Evolutionary conservation across 1,140 invertebrate species (phyloP).

Genomic region (Chrysomallon squamiferum): DNA sequence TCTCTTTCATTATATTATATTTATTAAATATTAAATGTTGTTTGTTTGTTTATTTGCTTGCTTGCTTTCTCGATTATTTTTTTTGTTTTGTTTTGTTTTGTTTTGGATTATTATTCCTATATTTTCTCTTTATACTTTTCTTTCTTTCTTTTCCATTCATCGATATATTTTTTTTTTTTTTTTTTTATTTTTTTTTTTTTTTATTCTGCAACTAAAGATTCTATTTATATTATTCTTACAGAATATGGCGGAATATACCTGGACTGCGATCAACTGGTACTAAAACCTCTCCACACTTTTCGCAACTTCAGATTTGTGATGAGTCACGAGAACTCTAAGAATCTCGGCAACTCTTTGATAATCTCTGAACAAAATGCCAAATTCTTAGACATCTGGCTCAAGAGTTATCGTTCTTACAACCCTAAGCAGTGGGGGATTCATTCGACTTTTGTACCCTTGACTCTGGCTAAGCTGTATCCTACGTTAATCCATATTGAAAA

Average conservation of each 20-base stretch:
- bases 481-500: conserved; percentile 14
- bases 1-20: too few species aligned
- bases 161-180: too few species aligned
- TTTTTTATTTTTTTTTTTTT: too few species aligned
- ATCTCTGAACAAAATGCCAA: neutral
- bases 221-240: neutral
- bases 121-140: too few species aligned
- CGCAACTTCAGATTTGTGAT: conserved; percentile 4
- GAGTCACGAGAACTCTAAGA: conserved; percentile 12
- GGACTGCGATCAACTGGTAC: conserved; percentile 15
- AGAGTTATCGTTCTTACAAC: conserved; percentile 5
- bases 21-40: too few species aligned
- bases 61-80: too few species aligned
- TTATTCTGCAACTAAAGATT: too few species aligned
- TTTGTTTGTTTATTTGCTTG: too few species aligned
- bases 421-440: conserved; percentile 20
- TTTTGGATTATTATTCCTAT: too few species aligned
- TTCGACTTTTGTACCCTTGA: conserved; percentile 18
- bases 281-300: conserved; percentile 3
- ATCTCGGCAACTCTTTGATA: conserved; percentile 13
- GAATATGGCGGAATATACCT: conserved; percentile 19
- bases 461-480: conserved; percentile 3
- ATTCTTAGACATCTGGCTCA: conserved; percentile 5
- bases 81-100: too few species aligned
- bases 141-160: too few species aligned